These are phyloP conservation scores for Melanerpes aurifrons DNA, from an alignment of 2,113 vertebrate genomes.

Conservation along the genomic window DNA sequence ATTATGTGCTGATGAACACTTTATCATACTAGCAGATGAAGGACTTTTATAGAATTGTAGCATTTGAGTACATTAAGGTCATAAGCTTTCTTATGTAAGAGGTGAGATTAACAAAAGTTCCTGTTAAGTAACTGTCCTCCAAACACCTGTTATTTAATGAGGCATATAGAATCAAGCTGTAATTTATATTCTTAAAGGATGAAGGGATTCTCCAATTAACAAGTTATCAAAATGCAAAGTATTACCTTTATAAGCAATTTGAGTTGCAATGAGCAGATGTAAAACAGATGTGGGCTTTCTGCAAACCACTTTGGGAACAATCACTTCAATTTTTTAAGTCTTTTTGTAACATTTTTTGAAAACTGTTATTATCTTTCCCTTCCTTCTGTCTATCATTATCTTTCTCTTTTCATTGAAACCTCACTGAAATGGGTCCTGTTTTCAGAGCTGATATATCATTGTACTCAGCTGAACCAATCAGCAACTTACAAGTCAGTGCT, in stretches of 20 bases:
- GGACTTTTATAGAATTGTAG: background rate
- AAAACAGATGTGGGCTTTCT: conserved; percentile 10
- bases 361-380: conserved; percentile 13
- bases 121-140: background rate
- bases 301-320: background rate
- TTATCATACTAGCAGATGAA: background rate
- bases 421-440: background rate
- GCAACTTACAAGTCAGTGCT: background rate
- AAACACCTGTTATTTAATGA: conserved; percentile 3
- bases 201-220: conserved; percentile 26
- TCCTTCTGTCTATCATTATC: background rate
- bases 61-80: background rate
- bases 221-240: conserved; percentile 57
- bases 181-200: conserved; percentile 45
- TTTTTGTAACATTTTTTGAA: conserved; percentile 17
- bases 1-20: background rate
- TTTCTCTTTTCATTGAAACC: conserved; percentile 17
- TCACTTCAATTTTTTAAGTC: background rate
- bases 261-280: conserved; percentile 9
- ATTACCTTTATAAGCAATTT: conserved; percentile 38
- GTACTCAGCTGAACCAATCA: background rate
- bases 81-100: background rate
- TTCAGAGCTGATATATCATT: conserved; percentile 49
- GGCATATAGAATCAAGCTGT: background rate
- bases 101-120: background rate